Evolutionary conservation across 2,888 invertebrate genomes (phyloP).

Genomic region (Oxycera nigricornis): DNA sequence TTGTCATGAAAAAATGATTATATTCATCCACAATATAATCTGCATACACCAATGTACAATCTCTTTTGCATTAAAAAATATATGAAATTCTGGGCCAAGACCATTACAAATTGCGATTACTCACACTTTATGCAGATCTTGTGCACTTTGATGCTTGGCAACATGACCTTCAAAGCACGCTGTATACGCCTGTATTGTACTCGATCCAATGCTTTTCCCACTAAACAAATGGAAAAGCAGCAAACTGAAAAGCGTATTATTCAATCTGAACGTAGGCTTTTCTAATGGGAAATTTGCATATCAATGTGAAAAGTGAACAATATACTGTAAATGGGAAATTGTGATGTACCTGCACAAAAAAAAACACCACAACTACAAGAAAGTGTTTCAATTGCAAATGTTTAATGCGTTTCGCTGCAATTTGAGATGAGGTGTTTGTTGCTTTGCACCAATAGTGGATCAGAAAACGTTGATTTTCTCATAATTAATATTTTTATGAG

Average conservation of each 20-base stretch:
- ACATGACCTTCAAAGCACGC: slow-evolving; percentile 1
- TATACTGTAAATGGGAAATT: neutral
- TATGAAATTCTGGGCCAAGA: slow-evolving; percentile 38
- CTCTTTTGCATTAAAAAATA: slow-evolving; percentile 1
- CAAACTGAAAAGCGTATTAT: neutral
- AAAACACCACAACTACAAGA: too few species aligned
- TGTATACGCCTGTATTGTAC: neutral
- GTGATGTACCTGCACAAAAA: neutral
- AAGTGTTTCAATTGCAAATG: too few species aligned
- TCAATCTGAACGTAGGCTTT: slow-evolving; percentile 4
- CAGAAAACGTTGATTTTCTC: too few species aligned
- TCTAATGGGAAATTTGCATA: neutral
- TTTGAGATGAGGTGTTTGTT: too few species aligned
- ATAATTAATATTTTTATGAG: too few species aligned
- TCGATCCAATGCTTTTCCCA: neutral
- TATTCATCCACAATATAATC: neutral
- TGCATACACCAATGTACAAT: neutral
- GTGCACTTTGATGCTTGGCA: slow-evolving; percentile 22
- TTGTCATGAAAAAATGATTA: neutral
- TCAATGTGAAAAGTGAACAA: neutral
- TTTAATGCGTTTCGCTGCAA: too few species aligned
- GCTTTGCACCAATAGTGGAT: too few species aligned
- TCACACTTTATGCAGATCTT: slow-evolving; percentile 34
- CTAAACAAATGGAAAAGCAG: neutral
- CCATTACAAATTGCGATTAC: slow-evolving; percentile 20